Base-by-base conservation (phyloP, 2,113 vertebrate species). In the Otus sunia region DNA sequence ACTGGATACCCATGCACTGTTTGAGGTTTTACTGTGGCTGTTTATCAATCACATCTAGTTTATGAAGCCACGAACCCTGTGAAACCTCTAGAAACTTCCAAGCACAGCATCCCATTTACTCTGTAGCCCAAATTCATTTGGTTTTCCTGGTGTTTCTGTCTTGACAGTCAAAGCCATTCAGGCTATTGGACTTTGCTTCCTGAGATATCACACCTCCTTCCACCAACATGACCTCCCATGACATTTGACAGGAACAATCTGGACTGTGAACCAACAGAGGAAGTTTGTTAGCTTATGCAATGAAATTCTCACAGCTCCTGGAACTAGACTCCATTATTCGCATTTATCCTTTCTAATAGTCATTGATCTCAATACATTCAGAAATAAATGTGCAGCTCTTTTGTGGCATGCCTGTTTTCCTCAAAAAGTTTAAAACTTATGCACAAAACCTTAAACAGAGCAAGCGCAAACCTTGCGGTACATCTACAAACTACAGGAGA, bases 161-260 rank as follows among this genome's bases (percentile, higher is more conserved):
- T 97, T 95, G 58, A 90, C 5, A 82, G 86, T 82, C 74, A 93
- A 95, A 92, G 74, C 36, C 63, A 52, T 53, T 64, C 74, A 73
- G 89, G 83, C 69, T 89, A 95, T 76, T 87, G 97, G 86, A 87
- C 96, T 97, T 97, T 91, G 88, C 36, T 76, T 92, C 62, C 92
- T 87, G 96, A 95, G 91, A 90, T 91, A 91, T 59, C 86, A 71
- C 82, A 18, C 90, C 94, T 96, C 62, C 96, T 95, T 97, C 92
- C 94, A 96, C 80, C 77, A 85, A 85, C 89, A 82, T 66, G 86
- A 96, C 96, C 92, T 94, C 76, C 62, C 66, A 19, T 94, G 88
- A 85, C 96, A 79, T 94, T 75, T 95, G 88, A 75, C 2, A 0
- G 62, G 91, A 94, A 82, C 62, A 47, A 58, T 91, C n/a, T 22